These are phyloP conservation scores for Amblyjoppa proteus DNA, from an alignment of 2,888 invertebrate genomes.

Conservation along the genomic window DNA sequence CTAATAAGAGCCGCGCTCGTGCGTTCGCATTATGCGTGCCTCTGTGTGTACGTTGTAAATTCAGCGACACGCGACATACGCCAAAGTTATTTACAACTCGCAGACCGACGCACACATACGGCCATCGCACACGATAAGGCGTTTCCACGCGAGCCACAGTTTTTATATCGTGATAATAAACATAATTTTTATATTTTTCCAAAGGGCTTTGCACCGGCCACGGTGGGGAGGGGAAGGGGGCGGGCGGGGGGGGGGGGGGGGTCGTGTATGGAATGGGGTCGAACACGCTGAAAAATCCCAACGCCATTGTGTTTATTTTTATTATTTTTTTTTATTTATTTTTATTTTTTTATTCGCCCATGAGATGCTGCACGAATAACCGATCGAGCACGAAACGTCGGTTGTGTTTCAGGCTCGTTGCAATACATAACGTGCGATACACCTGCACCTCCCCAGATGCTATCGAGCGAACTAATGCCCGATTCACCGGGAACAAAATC, in stretches of 20 bases:
- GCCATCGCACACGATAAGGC: constrained; percentile 52
- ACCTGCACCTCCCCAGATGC: constrained; percentile 34
- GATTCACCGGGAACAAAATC: not conserved
- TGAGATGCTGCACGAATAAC: constrained; percentile 62
- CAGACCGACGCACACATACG: constrained; percentile 20
- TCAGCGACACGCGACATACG: constrained; percentile 59
- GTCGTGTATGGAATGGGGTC: constrained; percentile 17
- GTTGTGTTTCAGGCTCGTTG: constrained; percentile 21
- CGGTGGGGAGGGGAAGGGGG: not conserved
- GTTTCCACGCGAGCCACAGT: constrained; percentile 59
- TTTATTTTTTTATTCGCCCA: constrained; percentile 4
- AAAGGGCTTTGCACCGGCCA: constrained; percentile 22
- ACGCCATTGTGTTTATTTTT: not conserved
- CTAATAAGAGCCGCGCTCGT: constrained; percentile 51
- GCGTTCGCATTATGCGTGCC: constrained; percentile 22
- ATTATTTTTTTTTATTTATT: not conserved
- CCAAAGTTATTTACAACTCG: constrained; percentile 62
- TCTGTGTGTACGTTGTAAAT: constrained; percentile 38
- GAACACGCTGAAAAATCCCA: constrained; percentile 39
- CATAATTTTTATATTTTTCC: constrained; percentile 54
- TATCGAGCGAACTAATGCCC: constrained; percentile 23
- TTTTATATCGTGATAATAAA: constrained; percentile 62
- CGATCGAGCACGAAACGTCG: constrained; percentile 52
- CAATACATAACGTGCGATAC: constrained; percentile 23
- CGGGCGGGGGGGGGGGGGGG: not conserved